Evolutionary conservation across 2,797 vertebrate genomes (phyloP), one percentile per base, ranked within the genome.

Genomic region (Macropodus opercularis): DNA sequence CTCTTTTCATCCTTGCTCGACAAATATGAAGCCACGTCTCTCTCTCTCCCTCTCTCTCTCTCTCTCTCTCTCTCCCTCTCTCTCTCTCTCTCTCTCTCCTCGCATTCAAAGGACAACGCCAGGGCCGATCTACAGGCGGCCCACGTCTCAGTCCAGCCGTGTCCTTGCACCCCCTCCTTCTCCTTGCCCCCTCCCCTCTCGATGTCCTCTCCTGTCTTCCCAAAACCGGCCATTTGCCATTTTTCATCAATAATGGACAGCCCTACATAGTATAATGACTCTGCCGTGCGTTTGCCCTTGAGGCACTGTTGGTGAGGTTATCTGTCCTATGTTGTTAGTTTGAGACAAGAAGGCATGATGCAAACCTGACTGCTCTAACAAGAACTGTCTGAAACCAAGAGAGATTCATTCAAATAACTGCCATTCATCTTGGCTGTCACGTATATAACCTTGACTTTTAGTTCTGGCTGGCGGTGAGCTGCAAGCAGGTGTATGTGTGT

Each of bases 181-280:
- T 72, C 62, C 61, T 52, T 72, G 54, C 72, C 58, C 78, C 81
- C 69, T 69, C 62, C 74, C 60, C 62, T 73, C 54, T 43, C 13
- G 19, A 42, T 68, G 78, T 81, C 79, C 64, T 86, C 67, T 64
- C 49, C 58, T 75, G 77, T 84, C 84, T 84, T 78, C 81, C 77
- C 61, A 82, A 90, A 90, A 79, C 40, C 73, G 55, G 34, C 76
- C 83, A 75, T 87, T 90, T 87, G 85, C 84, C 88, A 88, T 90
- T 90, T 90, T 89, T 90, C 87, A 91, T 87, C 79, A 84, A 90
- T 90, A 90, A 91, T 88, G 72, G 86, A 81, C 85, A 72, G 67
- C 27, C 39, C 5, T 72, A 77, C 85, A 84, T 58, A 68, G 73
- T 81, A 79, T 87, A 88, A 88, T 87, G 72, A 69, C 27, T 81